Base-by-base conservation (phyloP, 2,113 vertebrate genomes). In the Mastomys natalensis region DNA sequence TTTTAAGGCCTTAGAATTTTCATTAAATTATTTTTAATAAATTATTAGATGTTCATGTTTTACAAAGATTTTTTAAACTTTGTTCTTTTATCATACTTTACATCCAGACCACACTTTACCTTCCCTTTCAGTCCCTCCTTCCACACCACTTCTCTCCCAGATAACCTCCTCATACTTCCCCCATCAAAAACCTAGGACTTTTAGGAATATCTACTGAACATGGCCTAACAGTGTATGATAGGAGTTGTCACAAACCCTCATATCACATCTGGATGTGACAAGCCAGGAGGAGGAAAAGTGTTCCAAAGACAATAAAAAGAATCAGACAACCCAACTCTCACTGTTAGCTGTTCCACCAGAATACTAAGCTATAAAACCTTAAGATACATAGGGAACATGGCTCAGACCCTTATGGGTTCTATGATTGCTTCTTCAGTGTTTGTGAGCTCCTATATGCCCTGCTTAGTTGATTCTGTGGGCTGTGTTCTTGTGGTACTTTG, bases 21-120 rank as follows among this genome's bases (percentile, higher is more conserved):
- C 0, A 68, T 62, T 76, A n/a, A 6, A 1, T 37, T 22, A 26
- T 94, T 96, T 96, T 96, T 58, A 92, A 58, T 58, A 86, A 92
- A 12, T 90, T 84, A 73, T 51, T 43, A 43, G 17, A 40, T 87
- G 4, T 89, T 87, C 1, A 4, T 37, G 16, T 22, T 40, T 84
- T 26, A 60, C 80, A 60, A 84, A 84, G 22, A 13, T 40, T 73
- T 73, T 73, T 73, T 43, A 12, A 73, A 73, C n/a, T 73, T 73
- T 40, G 72, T 40, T 73, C 37, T 73, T n/a, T 9, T 22, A 16
- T 10, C n/a, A 73, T 73, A 40, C 3, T 0, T 22, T 40, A 40
- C 17, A 40, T 21, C 70, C 70, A 72, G n/a, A 73, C 72, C n/a
- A 40, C 9, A 22, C 19, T 40, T 73, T 73, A 8, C 1, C 4